Conservation (phyloP, 1,140 invertebrate species). For the Caenorhabditis brenneri region DNA sequence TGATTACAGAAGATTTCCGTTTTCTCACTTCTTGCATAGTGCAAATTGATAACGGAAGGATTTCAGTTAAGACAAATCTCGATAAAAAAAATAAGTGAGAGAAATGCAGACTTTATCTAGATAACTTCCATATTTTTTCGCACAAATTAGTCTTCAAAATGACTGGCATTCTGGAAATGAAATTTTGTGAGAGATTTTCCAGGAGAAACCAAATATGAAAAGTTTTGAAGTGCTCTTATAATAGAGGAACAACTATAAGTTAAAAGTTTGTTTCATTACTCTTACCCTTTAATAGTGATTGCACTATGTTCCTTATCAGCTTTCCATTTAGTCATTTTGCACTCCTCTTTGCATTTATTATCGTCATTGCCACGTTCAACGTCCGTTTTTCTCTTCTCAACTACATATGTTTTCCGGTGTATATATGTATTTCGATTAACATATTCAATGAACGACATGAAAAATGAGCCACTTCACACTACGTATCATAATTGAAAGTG, state of each 20-base stretch:
- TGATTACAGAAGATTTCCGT: background rate
- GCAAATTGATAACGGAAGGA: background rate
- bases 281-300: too few relatives aligned
- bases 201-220: too few relatives aligned
- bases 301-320: slow-evolving; percentile 8
- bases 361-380: background rate
- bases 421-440: background rate
- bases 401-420: too few relatives aligned
- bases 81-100: too few relatives aligned
- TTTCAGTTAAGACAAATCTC: background rate
- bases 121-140: too few relatives aligned
- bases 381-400: background rate
- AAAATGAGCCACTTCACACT: background rate
- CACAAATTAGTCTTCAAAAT: too few relatives aligned
- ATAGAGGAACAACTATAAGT: too few relatives aligned
- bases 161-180: too few relatives aligned
- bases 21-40: background rate
- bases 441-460: slow-evolving; percentile 12
- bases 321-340: background rate
- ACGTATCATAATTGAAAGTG: background rate
- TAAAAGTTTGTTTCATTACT: too few relatives aligned
- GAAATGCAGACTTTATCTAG: too few relatives aligned
- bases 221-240: too few relatives aligned
- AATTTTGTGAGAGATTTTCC: too few relatives aligned
- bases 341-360: background rate